Percentiles rank a stretch among this genome's conserved stretches.
Evolutionary conservation across 2,888 invertebrate species (phyloP).

Genomic region (Machimus rusticus): DNA sequence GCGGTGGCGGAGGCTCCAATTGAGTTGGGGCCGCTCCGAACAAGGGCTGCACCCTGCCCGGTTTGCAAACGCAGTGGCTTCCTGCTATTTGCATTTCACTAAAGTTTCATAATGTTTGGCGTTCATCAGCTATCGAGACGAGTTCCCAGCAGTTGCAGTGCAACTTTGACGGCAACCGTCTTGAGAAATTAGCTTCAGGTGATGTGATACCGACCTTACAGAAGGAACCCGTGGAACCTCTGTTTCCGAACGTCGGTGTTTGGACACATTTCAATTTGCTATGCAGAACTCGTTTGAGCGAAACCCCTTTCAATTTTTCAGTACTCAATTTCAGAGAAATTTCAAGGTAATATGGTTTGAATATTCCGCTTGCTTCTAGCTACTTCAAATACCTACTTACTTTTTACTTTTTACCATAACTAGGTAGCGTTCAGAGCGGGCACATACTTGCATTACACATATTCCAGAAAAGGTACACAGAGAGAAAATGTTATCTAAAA

Average conservation of each 20-base stretch:
- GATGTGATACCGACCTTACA: not conserved
- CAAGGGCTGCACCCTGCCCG: not conserved
- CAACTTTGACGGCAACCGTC: not conserved
- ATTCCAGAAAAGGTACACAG: not conserved
- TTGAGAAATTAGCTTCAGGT: slow-evolving; percentile 17
- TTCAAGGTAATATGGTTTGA: not conserved
- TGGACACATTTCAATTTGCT: not conserved
- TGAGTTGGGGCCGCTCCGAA: too few species aligned
- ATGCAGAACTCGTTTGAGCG: not conserved
- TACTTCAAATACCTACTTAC: not conserved
- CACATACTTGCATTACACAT: not conserved
- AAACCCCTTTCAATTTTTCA: not conserved
- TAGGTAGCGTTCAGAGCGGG: not conserved
- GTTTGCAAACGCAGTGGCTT: not conserved
- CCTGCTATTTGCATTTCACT: slow-evolving; percentile 13
- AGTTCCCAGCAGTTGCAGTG: not conserved
- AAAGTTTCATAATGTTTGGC: slow-evolving; percentile 23
- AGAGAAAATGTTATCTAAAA: too few species aligned
- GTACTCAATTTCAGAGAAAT: not conserved
- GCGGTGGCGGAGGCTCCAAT: not conserved
- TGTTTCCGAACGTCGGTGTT: not conserved
- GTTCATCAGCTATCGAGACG: slow-evolving; percentile 14
- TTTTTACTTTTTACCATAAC: not conserved
- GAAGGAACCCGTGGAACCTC: not conserved
- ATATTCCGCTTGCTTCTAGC: not conserved